phyloP scores from a whole-genome alignment of 2,797 vertebrate genomes.

The Odontamblyopus lacepedii region DNA sequence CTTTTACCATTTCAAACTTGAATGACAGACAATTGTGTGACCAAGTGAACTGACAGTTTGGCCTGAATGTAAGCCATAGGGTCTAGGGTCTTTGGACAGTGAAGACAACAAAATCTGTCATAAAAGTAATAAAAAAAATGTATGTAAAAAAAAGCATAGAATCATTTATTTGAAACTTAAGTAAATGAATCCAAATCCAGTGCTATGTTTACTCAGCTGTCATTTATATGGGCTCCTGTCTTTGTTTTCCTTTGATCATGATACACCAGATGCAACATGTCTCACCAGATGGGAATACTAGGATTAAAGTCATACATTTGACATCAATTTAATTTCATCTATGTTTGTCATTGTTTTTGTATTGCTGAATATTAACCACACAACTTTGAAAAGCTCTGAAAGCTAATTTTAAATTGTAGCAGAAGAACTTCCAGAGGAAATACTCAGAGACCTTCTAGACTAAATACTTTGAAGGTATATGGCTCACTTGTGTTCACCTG shows the following conservation, averaged over 20 bases:
- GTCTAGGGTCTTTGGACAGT: background rate
- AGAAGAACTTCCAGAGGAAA: too few species aligned
- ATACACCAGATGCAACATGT: background rate
- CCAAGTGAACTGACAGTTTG: conserved; percentile 4
- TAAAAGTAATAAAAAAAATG: too few species aligned
- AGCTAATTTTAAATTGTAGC: too few species aligned
- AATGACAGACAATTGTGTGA: conserved; percentile 17
- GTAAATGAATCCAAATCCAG: background rate
- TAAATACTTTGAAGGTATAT: too few species aligned
- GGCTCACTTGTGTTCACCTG: too few species aligned
- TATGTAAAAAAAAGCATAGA: background rate
- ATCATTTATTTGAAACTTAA: background rate
- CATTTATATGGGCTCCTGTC: too few species aligned
- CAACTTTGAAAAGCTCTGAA: too few species aligned
- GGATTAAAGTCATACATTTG: too few species aligned
- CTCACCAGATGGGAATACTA: background rate
- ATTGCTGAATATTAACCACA: too few species aligned
- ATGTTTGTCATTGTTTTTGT: too few species aligned
- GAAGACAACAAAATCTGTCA: background rate
- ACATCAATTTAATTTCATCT: too few species aligned
- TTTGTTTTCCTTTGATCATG: background rate
- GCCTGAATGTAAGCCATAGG: conserved; percentile 1
- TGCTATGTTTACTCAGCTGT: background rate
- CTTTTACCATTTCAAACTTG: conserved; percentile 20
- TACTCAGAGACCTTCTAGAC: too few species aligned